phyloP scores from a whole-genome alignment of 2,113 vertebrate species.

The Cinclus cinclus region DNA sequence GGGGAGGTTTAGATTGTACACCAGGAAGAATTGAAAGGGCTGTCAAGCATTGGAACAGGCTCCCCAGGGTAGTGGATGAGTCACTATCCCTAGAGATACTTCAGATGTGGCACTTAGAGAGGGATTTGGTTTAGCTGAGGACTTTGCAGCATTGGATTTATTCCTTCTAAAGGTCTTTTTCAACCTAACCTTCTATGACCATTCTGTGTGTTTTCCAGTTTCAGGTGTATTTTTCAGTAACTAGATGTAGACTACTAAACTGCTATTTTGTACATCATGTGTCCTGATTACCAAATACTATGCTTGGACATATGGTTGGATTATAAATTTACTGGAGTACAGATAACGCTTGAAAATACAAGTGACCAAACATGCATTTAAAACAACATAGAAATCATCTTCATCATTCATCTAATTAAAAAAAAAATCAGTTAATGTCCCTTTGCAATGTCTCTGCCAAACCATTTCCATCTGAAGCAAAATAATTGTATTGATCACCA shows the following conservation, averaged over 20 bases:
- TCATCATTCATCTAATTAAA: not conserved
- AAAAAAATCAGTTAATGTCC: not conserved
- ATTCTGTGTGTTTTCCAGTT: not conserved
- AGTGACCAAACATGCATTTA: not conserved
- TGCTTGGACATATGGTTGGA: not conserved
- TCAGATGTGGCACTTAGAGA: not conserved
- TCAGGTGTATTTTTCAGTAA: not conserved
- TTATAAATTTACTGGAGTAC: not conserved
- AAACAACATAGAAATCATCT: not conserved
- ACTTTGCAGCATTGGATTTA: not conserved
- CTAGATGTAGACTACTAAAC: not conserved
- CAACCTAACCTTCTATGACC: not conserved
- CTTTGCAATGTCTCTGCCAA: not conserved
- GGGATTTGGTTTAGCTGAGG: not conserved
- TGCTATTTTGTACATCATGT: not conserved
- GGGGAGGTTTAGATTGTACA: not conserved
- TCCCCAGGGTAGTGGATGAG: not conserved
- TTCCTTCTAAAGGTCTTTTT: not conserved
- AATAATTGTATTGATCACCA: slow-evolving; percentile 14
- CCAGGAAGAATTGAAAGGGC: not conserved
- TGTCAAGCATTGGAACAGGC: not conserved
- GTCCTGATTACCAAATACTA: not conserved
- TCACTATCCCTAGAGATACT: not conserved
- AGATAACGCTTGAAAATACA: not conserved
- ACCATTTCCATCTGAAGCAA: not conserved